phyloP scores from a whole-genome alignment of 2,797 vertebrate species.

The Gastrophryne carolinensis region DNA sequence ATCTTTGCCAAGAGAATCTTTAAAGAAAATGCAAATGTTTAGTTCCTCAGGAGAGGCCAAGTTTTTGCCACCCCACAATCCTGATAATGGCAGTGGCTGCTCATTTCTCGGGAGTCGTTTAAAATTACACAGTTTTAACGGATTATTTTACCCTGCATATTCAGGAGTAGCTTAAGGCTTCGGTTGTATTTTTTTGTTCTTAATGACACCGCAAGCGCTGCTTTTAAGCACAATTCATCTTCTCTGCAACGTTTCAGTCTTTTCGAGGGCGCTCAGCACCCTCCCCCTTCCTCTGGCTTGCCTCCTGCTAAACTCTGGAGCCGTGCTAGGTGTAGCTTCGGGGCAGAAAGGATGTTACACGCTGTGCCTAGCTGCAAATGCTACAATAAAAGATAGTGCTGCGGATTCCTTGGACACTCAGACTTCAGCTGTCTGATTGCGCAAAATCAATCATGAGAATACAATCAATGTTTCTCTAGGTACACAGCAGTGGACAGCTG shows the following conservation, averaged over 20 bases:
- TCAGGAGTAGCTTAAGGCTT: constrained; percentile 67
- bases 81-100: constrained; percentile 57
- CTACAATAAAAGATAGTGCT: constrained; percentile 75
- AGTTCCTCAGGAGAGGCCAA: constrained; percentile 53
- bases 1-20: not conserved
- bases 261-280: constrained; percentile 63
- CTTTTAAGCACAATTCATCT: constrained; percentile 75
- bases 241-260: constrained; percentile 63
- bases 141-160: constrained; percentile 65
- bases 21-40: constrained; percentile 47
- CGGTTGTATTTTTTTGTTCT: constrained; percentile 62
- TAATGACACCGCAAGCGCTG: constrained; percentile 67
- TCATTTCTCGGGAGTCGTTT: constrained; percentile 67
- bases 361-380: constrained; percentile 67
- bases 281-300: constrained; percentile 62
- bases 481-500: constrained; percentile 49
- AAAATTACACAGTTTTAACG: constrained; percentile 66
- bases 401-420: constrained; percentile 70
- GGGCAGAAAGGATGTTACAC: constrained; percentile 69
- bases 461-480: constrained; percentile 62
- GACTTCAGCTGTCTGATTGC: constrained; percentile 66
- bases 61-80: constrained; percentile 59
- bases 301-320: constrained; percentile 62
- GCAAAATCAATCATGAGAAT: constrained; percentile 66
- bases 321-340: constrained; percentile 71